phyloP scores from a whole-genome alignment of 2,888 invertebrate genomes.

The Caenorhabditis sp. region DNA sequence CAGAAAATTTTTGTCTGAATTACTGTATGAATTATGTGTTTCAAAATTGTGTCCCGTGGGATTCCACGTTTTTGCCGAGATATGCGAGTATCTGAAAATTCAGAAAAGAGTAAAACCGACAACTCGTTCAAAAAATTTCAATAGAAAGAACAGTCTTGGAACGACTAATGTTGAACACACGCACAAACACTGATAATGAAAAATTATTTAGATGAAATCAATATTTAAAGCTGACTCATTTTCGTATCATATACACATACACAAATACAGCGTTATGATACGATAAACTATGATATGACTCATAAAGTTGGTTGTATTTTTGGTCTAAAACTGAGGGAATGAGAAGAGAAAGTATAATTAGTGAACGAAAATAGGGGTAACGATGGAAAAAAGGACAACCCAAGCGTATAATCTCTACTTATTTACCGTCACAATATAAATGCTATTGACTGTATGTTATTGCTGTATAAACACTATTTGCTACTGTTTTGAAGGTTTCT shows the following conservation, averaged over 20 bases:
- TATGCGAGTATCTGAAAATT: no score
- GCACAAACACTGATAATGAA: not conserved
- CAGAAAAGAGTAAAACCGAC: no score
- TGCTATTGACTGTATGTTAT: not conserved
- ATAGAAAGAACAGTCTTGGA: no score
- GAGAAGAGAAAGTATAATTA: not conserved
- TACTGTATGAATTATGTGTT: no score
- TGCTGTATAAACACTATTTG: not conserved
- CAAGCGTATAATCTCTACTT: constrained; percentile 1
- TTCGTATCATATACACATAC: not conserved
- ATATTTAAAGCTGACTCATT: not conserved
- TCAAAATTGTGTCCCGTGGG: no score
- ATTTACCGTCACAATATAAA: not conserved
- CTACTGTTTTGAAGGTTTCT: not conserved
- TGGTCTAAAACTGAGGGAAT: not conserved
- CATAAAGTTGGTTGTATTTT: not conserved
- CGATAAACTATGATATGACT: not conserved
- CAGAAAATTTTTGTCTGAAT: no score
- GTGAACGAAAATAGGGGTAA: not conserved
- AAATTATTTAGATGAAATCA: not conserved
- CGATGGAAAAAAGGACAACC: not conserved
- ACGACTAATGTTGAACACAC: no score
- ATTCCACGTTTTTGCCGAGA: no score
- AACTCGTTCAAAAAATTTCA: no score
- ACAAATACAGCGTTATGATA: not conserved